Percentiles rank a stretch among this genome's conserved stretches.
Conservation (phyloP, 2,888 invertebrate species). For the Lumbricus terrestris region DNA sequence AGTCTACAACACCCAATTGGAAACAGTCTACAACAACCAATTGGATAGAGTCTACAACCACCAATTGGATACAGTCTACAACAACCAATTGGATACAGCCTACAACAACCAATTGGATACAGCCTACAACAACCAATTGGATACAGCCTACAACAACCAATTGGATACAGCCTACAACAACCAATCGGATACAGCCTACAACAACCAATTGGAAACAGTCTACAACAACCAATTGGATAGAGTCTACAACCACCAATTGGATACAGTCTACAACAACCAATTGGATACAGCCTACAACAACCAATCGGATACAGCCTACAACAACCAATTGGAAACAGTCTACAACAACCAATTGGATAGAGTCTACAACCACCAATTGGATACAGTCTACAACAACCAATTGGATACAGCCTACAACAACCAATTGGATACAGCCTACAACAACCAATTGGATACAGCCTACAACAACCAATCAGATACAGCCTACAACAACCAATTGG, state of each 20-base stretch:
- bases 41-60: no score
- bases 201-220: constrained; percentile 5
- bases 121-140: constrained; percentile 57
- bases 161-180: constrained; percentile 59
- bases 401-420: constrained; percentile 59
- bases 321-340: constrained; percentile 5
- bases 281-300: constrained; percentile 59
- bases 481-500: constrained; percentile 57
- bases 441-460: not conserved
- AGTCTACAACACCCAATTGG: no score
- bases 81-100: not conserved
- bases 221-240: constrained; percentile 55
- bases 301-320: constrained; percentile 58
- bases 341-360: constrained; percentile 55
- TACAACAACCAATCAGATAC: constrained; percentile 54
- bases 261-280: constrained; percentile 59
- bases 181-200: constrained; percentile 58
- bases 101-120: constrained; percentile 55
- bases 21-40: constrained; percentile 59
- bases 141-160: constrained; percentile 57
- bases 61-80: no score
- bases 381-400: constrained; percentile 59
- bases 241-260: no score
- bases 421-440: constrained; percentile 59
- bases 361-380: no score